A percentile compares a stretch with the other conserved stretches of the same genome.
phyloP scores from a whole-genome alignment of 2,888 invertebrate genomes.

The Dinocampus coccinellae region DNA sequence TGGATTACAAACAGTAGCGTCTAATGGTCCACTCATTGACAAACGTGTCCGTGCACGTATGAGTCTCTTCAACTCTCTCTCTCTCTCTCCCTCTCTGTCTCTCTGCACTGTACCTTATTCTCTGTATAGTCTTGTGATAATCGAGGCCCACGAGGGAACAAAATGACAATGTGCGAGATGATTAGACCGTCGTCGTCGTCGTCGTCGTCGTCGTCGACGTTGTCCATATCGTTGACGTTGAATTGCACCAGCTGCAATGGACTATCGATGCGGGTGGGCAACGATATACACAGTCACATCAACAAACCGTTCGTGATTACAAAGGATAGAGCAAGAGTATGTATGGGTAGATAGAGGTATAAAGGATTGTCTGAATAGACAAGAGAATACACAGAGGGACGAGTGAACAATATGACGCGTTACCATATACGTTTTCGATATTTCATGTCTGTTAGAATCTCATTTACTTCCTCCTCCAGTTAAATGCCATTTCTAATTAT shows the following conservation, averaged over 20 bases:
- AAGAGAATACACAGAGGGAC: slow-evolving; percentile 49
- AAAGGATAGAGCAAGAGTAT: slow-evolving; percentile 2
- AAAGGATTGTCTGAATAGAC: slow-evolving; percentile 14
- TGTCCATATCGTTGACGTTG: neutral
- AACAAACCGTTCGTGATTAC: neutral
- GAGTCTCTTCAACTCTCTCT: too few relatives aligned
- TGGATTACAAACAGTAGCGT: slow-evolving; percentile 53
- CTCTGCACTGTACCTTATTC: too few relatives aligned
- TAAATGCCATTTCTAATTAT: slow-evolving; percentile 33
- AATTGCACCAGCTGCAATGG: slow-evolving; percentile 20
- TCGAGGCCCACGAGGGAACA: slow-evolving; percentile 37
- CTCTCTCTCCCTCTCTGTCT: too few relatives aligned
- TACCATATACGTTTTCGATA: slow-evolving; percentile 30
- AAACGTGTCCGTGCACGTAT: slow-evolving; percentile 32
- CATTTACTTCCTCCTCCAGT: slow-evolving; percentile 18
- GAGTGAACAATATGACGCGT: slow-evolving; percentile 44
- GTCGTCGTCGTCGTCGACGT: slow-evolving; percentile 25
- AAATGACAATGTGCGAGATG: slow-evolving; percentile 57
- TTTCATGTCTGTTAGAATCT: slow-evolving; percentile 30
- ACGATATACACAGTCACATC: slow-evolving; percentile 32
- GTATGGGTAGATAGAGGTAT: neutral
- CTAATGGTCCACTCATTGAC: slow-evolving; percentile 58
- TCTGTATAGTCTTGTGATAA: slow-evolving; percentile 20
- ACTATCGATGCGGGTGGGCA: slow-evolving; percentile 27
- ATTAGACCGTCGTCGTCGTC: slow-evolving; percentile 54